phyloP scores from a whole-genome alignment of 2,888 invertebrate species.

The Heliconius hortense region DNA sequence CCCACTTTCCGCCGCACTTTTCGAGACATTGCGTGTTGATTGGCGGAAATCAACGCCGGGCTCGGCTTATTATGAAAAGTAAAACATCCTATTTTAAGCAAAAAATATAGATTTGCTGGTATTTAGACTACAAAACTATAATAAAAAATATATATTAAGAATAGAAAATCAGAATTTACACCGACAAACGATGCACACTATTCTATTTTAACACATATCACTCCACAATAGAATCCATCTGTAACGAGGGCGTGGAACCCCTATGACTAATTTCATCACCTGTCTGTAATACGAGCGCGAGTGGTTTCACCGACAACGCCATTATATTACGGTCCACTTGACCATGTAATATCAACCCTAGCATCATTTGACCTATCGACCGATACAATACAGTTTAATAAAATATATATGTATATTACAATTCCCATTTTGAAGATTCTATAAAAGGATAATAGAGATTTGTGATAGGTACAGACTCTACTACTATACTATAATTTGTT shows the following conservation, averaged over 20 bases:
- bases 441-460: too few relatives aligned
- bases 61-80: neutral
- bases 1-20: neutral
- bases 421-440: neutral
- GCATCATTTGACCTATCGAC: conserved; percentile 39
- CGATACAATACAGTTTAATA: conserved; percentile 20
- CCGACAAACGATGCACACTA: neutral
- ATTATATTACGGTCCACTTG: conserved; percentile 35
- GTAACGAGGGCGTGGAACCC: conserved; percentile 11
- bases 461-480: too few relatives aligned
- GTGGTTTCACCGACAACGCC: conserved; percentile 18
- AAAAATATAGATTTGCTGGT: neutral
- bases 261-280: conserved; percentile 18
- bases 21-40: neutral
- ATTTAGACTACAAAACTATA: neutral
- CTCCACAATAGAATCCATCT: neutral
- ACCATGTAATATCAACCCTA: conserved; percentile 38
- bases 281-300: conserved; percentile 26
- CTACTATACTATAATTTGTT: neutral
- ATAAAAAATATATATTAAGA: neutral
- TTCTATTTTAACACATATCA: neutral
- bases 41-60: neutral
- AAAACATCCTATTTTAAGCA: neutral
- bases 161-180: neutral
- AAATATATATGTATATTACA: neutral